These are phyloP conservation scores for Allygus modestus DNA, from an alignment of 2,888 invertebrate species.

Conservation along the genomic window DNA sequence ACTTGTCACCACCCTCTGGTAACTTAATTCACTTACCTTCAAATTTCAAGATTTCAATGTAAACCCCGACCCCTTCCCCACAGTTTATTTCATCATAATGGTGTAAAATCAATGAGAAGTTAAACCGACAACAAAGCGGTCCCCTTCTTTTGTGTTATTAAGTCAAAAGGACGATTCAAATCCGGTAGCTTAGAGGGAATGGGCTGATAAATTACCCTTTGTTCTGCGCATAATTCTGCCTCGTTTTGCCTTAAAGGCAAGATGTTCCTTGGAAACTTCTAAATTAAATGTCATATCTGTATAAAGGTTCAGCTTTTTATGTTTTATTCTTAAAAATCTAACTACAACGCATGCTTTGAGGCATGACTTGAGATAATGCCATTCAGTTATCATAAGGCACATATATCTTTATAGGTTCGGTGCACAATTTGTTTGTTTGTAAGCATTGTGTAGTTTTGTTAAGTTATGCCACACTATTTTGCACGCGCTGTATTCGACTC, in stretches of 20 bases:
- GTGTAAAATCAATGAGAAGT: conserved; percentile 35
- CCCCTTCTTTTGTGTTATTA: conserved; percentile 27
- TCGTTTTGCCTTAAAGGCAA: conserved; percentile 15
- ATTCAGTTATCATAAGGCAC: too few relatives aligned
- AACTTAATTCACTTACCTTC: not conserved
- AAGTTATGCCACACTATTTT: too few relatives aligned
- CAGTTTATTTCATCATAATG: not conserved
- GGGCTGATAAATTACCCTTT: conserved; percentile 43
- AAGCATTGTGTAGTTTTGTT: too few relatives aligned
- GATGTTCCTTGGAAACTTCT: not conserved
- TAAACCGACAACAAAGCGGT: conserved; percentile 25
- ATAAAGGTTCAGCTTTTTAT: too few relatives aligned
- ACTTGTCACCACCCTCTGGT: not conserved
- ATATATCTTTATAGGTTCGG: too few relatives aligned
- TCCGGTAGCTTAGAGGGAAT: conserved; percentile 40
- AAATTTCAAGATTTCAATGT: not conserved
- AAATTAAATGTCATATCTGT: not conserved
- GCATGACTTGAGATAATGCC: too few relatives aligned
- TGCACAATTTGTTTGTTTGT: too few relatives aligned
- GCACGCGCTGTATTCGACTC: too few relatives aligned
- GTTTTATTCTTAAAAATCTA: not conserved
- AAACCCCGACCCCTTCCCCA: not conserved
- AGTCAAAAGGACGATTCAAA: conserved; percentile 42
- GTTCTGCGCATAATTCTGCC: not conserved
- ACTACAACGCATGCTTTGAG: not conserved